Evolutionary conservation across 2,888 invertebrate species (phyloP).

Genomic region (Drosophila diplacantha): DNA sequence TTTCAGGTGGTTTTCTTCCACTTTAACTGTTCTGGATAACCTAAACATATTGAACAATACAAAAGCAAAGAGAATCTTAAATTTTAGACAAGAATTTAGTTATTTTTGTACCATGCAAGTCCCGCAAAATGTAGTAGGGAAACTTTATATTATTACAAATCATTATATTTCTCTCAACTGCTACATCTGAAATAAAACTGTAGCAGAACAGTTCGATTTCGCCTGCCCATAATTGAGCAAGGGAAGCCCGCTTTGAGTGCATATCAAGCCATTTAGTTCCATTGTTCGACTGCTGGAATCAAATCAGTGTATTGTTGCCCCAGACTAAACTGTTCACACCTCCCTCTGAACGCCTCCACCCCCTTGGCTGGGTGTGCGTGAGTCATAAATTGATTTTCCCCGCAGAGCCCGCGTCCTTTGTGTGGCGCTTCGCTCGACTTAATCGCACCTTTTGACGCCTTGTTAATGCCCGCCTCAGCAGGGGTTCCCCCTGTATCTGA

Average conservation of each 20-base stretch:
- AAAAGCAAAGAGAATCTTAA: background rate
- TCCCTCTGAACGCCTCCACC: background rate
- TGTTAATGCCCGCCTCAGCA: constrained; percentile 35
- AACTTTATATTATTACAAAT: too few relatives aligned
- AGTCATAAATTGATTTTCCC: constrained; percentile 52
- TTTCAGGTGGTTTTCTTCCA: background rate
- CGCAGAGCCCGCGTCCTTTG: constrained; percentile 26
- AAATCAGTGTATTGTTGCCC: constrained; percentile 29
- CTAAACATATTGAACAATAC: background rate
- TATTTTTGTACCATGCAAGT: background rate
- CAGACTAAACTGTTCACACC: constrained; percentile 39
- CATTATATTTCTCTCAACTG: too few relatives aligned
- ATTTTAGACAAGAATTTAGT: background rate
- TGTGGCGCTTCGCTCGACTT: constrained; percentile 36
- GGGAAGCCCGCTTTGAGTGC: background rate
- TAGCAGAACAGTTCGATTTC: background rate
- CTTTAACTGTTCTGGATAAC: background rate
- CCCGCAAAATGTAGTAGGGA: background rate
- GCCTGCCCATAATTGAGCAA: constrained; percentile 2
- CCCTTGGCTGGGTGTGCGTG: constrained; percentile 34
- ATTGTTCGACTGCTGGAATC: constrained; percentile 17
- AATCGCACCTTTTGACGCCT: constrained; percentile 60
- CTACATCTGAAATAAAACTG: background rate
- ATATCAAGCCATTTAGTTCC: constrained; percentile 21
- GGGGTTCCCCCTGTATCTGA: background rate